phyloP scores from a whole-genome alignment of 2,888 invertebrate species.

The Drosophila cracens region DNA sequence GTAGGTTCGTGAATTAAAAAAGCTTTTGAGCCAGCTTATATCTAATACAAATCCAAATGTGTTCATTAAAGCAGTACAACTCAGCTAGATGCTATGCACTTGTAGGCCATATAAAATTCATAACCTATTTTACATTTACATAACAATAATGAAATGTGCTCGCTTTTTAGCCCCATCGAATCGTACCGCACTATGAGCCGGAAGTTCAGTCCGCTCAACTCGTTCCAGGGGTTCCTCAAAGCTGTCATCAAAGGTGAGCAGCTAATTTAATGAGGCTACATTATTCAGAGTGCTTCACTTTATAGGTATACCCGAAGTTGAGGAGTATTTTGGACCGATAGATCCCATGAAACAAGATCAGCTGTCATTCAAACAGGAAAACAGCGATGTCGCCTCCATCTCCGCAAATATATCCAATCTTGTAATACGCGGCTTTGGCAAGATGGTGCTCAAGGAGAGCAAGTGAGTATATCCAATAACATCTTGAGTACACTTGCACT shows the following conservation, averaged over 20 bases:
- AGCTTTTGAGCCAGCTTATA: constrained; percentile 1
- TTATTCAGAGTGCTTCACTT: not conserved
- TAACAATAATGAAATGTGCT: not conserved
- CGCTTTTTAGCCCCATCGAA: too few species aligned
- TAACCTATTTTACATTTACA: not conserved
- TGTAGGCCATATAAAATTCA: constrained; percentile 50
- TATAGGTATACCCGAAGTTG: constrained; percentile 76
- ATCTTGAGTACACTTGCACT: constrained; percentile 4
- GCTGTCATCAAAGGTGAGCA: constrained; percentile 85
- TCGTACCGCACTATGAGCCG: too few species aligned
- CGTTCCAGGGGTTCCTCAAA: constrained; percentile 87
- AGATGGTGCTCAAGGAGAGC: constrained; percentile 88
- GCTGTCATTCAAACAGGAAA: constrained; percentile 89
- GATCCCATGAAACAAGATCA: constrained; percentile 89
- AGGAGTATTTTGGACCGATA: constrained; percentile 86
- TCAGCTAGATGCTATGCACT: constrained; percentile 2
- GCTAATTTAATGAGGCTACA: constrained; percentile 13
- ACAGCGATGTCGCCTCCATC: constrained; percentile 88
- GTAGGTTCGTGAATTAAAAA: not conserved
- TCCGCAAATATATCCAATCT: constrained; percentile 89
- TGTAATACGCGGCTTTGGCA: constrained; percentile 88
- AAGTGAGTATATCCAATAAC: constrained; percentile 85
- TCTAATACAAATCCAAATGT: not conserved
- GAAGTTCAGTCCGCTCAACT: too few species aligned
- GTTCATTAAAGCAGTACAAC: constrained; percentile 1